These are phyloP conservation scores for Hoplostethus mediterraneus DNA, from an alignment of 2,797 vertebrate species.

Conservation along the genomic window DNA sequence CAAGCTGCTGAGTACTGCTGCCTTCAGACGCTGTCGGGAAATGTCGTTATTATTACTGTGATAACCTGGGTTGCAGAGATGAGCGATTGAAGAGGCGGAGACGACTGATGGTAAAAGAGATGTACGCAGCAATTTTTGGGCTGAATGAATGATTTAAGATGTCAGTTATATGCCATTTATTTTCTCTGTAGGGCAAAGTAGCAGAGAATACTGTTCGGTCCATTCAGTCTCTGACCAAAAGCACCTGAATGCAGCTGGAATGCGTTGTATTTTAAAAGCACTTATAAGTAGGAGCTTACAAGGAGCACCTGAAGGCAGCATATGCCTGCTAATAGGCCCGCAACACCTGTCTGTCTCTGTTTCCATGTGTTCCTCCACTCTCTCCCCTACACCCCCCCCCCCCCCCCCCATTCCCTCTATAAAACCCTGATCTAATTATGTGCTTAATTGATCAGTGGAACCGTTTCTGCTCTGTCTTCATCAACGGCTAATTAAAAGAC, in stretches of 20 bases:
- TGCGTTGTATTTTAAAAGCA: not conserved
- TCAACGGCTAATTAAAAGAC: constrained; percentile 76
- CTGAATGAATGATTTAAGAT: too few species aligned
- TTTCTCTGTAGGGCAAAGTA: too few species aligned
- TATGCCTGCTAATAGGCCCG: not conserved
- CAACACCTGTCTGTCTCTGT: constrained; percentile 24
- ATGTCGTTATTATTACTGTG: constrained; percentile 36
- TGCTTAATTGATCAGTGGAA: constrained; percentile 71
- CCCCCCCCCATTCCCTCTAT: constrained; percentile 22
- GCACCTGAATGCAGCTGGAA: too few species aligned
- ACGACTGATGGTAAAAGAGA: not conserved
- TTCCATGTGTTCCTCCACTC: not conserved
- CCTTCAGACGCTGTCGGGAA: constrained; percentile 47
- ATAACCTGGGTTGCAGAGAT: constrained; percentile 24
- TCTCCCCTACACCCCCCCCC: not conserved
- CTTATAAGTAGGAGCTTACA: not conserved
- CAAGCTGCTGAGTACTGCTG: constrained; percentile 43
- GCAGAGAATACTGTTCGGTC: not conserved
- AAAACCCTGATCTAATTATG: constrained; percentile 68
- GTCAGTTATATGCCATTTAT: too few species aligned
- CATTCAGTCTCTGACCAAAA: not conserved
- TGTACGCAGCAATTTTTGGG: too few species aligned
- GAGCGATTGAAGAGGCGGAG: constrained; percentile 16
- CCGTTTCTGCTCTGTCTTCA: constrained; percentile 68
- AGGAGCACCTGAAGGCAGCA: constrained; percentile 19